A percentile compares a stretch with the other conserved stretches of the same genome.
Evolutionary conservation across 2,113 vertebrate genomes (phyloP).

Genomic region (Paralichthys olivaceus): DNA sequence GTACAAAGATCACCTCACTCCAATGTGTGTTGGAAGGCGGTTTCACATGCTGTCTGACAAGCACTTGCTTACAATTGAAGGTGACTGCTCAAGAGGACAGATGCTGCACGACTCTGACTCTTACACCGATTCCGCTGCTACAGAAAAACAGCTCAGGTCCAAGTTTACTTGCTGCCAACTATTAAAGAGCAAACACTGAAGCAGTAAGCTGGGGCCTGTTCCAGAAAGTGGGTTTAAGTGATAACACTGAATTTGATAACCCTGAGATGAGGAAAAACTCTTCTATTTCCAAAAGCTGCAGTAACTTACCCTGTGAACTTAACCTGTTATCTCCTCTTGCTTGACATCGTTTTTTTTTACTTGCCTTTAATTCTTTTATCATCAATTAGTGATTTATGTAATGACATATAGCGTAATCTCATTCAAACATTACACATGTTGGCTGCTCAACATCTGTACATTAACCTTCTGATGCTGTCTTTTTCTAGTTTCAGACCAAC

Average conservation of each 20-base stretch:
- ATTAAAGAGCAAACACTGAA: not conserved
- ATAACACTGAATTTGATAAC: not conserved
- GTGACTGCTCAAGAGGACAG: not conserved
- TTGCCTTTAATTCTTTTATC: too few relatives aligned
- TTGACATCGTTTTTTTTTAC: too few relatives aligned
- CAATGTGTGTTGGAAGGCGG: too few relatives aligned
- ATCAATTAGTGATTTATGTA: too few relatives aligned
- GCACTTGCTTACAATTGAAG: not conserved
- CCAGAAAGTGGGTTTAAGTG: not conserved
- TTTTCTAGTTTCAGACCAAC: too few relatives aligned
- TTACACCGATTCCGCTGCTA: not conserved
- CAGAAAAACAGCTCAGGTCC: not conserved
- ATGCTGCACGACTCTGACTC: not conserved
- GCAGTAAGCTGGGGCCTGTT: not conserved
- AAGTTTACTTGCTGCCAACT: not conserved
- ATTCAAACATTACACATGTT: too few relatives aligned
- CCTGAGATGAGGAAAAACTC: not conserved
- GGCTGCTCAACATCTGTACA: too few relatives aligned
- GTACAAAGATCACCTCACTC: too few relatives aligned
- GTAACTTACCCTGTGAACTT: too few relatives aligned
- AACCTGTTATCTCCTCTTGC: too few relatives aligned
- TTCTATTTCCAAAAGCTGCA: not conserved
- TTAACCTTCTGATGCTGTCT: too few relatives aligned
- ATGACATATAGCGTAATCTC: too few relatives aligned
- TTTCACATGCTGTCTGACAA: not conserved